phyloP scores from a whole-genome alignment of 2,797 vertebrate genomes.

The Acanthurus leucopareius region DNA sequence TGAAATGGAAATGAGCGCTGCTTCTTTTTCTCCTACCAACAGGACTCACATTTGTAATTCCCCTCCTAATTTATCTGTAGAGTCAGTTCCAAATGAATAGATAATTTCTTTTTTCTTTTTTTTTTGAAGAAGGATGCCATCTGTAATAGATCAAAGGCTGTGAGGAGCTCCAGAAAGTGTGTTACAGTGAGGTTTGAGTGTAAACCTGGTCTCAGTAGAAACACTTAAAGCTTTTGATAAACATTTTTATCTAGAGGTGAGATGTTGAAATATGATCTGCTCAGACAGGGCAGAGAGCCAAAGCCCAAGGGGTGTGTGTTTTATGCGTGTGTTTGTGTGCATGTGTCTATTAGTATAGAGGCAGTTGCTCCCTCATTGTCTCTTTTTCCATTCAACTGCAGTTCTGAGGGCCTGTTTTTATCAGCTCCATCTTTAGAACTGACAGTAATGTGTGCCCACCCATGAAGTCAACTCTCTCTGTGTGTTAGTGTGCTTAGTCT shows the following conservation, averaged over 20 bases:
- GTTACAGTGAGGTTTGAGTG: constrained; percentile 37
- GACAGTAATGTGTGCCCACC: constrained; percentile 85
- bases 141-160: constrained; percentile 55
- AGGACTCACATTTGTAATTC: constrained; percentile 68
- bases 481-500: constrained; percentile 46
- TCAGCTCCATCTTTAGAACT: constrained; percentile 66
- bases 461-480: constrained; percentile 71
- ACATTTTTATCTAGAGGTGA: constrained; percentile 77
- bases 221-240: constrained; percentile 72
- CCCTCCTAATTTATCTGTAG: constrained; percentile 66
- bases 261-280: constrained; percentile 74
- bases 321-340: constrained; percentile 24
- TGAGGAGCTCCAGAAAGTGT: constrained; percentile 49
- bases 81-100: constrained; percentile 69
- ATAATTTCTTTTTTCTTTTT: constrained; percentile 25
- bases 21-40: constrained; percentile 73
- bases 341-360: constrained; percentile 54
- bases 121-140: constrained; percentile 41
- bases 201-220: constrained; percentile 49
- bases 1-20: constrained; percentile 86
- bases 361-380: constrained; percentile 73
- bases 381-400: constrained; percentile 67
- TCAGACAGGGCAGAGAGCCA: constrained; percentile 63
- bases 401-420: constrained; percentile 70
- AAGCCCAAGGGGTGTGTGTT: constrained; percentile 55